phyloP scores from a whole-genome alignment of 1,140 invertebrate genomes.

The Tribolium castaneum region DNA sequence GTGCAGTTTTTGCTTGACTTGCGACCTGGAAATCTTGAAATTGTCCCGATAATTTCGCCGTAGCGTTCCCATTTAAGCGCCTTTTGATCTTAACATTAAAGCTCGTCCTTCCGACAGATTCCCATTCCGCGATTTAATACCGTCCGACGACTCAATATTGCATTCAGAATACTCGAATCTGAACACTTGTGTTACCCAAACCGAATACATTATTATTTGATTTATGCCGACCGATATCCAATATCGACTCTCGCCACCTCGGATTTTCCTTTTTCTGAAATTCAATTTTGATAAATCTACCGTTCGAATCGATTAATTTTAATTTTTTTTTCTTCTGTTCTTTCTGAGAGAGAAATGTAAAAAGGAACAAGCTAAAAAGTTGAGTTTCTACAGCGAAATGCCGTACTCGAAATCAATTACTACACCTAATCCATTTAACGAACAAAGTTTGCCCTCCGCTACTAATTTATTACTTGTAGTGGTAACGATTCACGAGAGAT shows the following conservation, averaged over 20 bases:
- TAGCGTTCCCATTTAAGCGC: no score
- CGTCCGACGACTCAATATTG: conserved; percentile 22
- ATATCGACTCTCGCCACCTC: conserved; percentile 19
- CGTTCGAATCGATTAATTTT: not conserved
- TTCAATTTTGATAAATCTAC: conserved; percentile 4
- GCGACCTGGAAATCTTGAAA: no score
- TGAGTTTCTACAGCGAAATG: not conserved
- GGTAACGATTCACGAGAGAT: conserved; percentile 8
- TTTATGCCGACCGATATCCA: conserved; percentile 28
- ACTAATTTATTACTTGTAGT: conserved; percentile 33
- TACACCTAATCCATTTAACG: conserved; percentile 30
- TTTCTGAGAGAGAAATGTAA: not conserved
- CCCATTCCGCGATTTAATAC: conserved; percentile 20
- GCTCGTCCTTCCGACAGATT: not conserved
- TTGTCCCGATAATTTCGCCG: no score
- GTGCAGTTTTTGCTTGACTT: no score
- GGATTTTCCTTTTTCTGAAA: not conserved
- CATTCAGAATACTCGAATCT: conserved; percentile 24
- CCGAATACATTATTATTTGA: conserved; percentile 34
- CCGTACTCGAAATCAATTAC: conserved; percentile 23
- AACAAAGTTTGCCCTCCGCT: conserved; percentile 15
- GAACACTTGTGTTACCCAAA: conserved; percentile 35
- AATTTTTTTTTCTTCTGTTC: no score
- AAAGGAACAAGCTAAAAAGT: not conserved
- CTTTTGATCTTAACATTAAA: not conserved